phyloP scores from a whole-genome alignment of 2,888 invertebrate species.

The Choreutis nemorana region DNA sequence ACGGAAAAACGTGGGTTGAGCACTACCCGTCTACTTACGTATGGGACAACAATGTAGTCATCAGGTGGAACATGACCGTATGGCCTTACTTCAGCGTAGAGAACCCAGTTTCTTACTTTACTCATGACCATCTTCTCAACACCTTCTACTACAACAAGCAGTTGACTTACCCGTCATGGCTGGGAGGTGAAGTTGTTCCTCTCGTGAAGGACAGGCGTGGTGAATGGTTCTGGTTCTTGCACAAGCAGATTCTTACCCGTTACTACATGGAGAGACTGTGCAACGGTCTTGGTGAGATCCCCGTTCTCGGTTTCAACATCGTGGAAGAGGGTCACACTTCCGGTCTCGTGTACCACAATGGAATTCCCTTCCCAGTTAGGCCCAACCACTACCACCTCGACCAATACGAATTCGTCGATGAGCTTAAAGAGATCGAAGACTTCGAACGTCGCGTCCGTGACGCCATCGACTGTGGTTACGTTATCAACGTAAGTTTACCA shows the following conservation, averaged over 20 bases:
- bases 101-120: constrained; percentile 71
- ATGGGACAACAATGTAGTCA: constrained; percentile 58
- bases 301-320: constrained; percentile 58
- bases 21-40: constrained; percentile 31
- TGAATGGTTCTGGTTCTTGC: constrained; percentile 69
- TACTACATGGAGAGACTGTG: constrained; percentile 81
- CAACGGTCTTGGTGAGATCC: constrained; percentile 72
- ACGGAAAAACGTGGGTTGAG: constrained; percentile 31
- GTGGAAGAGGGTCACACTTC: constrained; percentile 70
- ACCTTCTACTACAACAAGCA: constrained; percentile 69
- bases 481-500: constrained; percentile 36
- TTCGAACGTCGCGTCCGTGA: constrained; percentile 66
- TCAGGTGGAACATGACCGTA: constrained; percentile 70
- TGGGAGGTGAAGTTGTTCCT: constrained; percentile 61
- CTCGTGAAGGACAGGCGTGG: constrained; percentile 68
- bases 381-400: constrained; percentile 62
- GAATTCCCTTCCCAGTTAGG: constrained; percentile 71
- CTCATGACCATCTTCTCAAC: constrained; percentile 76
- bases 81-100: constrained; percentile 65
- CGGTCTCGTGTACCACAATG: constrained; percentile 70
- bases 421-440: constrained; percentile 47
- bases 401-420: constrained; percentile 42
- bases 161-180: constrained; percentile 71
- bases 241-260: constrained; percentile 74
- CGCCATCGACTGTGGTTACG: constrained; percentile 66